A percentile compares a stretch with the other conserved stretches of the same genome.
phyloP scores from a whole-genome alignment of 1,140 invertebrate species.

The Drosophila obscura region DNA sequence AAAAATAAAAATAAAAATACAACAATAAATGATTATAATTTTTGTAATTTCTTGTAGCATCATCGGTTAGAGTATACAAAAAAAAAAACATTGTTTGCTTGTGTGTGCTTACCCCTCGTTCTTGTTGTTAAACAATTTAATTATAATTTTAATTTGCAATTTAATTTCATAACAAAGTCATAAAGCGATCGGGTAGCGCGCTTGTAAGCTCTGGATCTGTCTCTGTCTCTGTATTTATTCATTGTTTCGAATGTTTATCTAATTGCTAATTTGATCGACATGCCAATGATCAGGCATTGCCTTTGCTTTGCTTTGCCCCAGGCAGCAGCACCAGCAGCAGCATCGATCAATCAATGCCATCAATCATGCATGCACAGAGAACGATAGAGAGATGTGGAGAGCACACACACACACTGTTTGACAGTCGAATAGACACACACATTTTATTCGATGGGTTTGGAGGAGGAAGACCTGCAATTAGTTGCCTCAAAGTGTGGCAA shows the following conservation, averaged over 20 bases:
- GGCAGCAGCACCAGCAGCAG: background rate
- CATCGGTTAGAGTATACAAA: too few species aligned
- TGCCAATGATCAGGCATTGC: constrained; percentile 44
- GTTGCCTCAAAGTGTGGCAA: constrained; percentile 12
- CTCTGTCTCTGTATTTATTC: background rate
- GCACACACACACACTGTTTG: constrained; percentile 2
- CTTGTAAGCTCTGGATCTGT: background rate
- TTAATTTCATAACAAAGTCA: constrained; percentile 45
- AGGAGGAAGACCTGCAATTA: constrained; percentile 21
- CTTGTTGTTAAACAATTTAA: constrained; percentile 28
- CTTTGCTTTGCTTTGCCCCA: background rate
- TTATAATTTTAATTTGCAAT: constrained; percentile 25
- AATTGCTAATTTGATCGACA: constrained; percentile 52
- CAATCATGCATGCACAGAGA: constrained; percentile 36
- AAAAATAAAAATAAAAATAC: too few species aligned
- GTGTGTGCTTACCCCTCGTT: background rate
- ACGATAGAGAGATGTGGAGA: constrained; percentile 1
- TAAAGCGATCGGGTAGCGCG: constrained; percentile 15
- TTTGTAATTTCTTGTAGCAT: too few species aligned
- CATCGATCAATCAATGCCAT: constrained; percentile 49
- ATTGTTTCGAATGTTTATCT: constrained; percentile 45
- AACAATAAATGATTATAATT: too few species aligned
- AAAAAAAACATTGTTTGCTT: too few species aligned
- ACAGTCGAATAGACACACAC: constrained; percentile 1
- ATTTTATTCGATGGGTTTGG: background rate